Base-by-base conservation (phyloP, 2,888 invertebrate species). In the Syrista parreyssii region DNA sequence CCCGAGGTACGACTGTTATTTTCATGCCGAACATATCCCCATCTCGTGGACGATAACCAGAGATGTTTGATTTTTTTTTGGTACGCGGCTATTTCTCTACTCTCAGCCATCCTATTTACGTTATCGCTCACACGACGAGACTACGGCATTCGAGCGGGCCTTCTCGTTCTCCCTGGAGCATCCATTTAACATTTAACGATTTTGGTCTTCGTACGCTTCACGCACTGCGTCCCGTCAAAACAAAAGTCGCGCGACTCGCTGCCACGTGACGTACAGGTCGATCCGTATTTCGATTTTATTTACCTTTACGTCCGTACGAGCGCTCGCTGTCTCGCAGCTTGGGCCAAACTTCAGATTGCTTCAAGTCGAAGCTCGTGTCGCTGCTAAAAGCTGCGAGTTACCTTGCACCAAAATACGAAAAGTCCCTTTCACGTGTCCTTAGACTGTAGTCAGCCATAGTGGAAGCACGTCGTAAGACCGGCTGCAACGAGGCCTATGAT, bases 21-120 rank as follows among this genome's bases (percentile, higher is more conserved):
- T 85, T 85, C 84, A 84, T 75, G 81, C 79, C 80, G 79, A 83
- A 82, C 79, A 78, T 85, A n/a, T n/a, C n/a, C 81, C 79, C 82
- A 82, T 82, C 77, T 68, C 77, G 74, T 73, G 77, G 85, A 86
- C 79, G 85, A 83, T 85, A 86, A 84, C 86, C 87, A 87, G 87
- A 87, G 82, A 81, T 85, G 82, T 83, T 86, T 83, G 85, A 83
- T 84, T 87, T 87, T 84, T 84, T 86, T 83, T 80, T 71, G 12
- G 1, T 71, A 23, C 31, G 3, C 31, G 71, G 71, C 71, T 71
- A 71, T 71, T 71, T 71, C 32, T 71, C 71, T 12, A 33, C 31
- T 33, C 71, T 71, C 55, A 23, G 15, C 55, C 23, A 2, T 55
- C 55, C 55, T 55, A 55, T 55, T 55, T 55, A 55, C 55, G 55